Base-by-base conservation (phyloP, 2,113 vertebrate genomes). In the Siphamia tubifer region DNA sequence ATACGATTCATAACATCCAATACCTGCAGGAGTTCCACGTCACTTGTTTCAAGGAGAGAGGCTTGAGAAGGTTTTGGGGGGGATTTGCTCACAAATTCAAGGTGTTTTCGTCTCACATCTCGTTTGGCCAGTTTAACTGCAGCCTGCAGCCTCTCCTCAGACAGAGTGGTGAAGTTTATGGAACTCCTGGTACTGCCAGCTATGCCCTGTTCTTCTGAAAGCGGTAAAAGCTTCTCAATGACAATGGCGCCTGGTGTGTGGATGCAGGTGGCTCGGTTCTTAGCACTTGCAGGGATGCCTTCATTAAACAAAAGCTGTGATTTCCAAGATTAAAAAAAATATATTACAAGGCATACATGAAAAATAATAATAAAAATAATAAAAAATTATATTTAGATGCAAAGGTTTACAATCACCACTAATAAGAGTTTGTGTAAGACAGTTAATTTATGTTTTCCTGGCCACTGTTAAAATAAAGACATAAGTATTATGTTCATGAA, bases 291-390 rank as follows among this genome's bases (percentile, higher is more conserved):
- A 42, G 94, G 90, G 44, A 92, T 54, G 15, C 82, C 90, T 74
- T 87, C 90, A 47, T 94, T 96, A 78, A 98, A 98, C 78, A 92
- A 92, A 16, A 99, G 91, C 95, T 99, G 89, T 48, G 79, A 25
- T 2, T 17, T 38, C 13, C 1, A 62, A 70, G 8, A 55, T 0
- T 48, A 0, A 0, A 49, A 8, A 64, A 2, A 27, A 7, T 58
- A 3, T n/a, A 34, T 34, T 10, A 34, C 31, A 5, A 32, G 4
- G 3, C 3, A 12, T 12, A 34, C 31, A 34, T n/a, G n/a, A n/a
- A n/a, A n/a, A n/a, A n/a, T n/a, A n/a, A n/a, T n/a, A n/a, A n/a
- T n/a, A n/a, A 2, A 30, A 30, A 30, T n/a, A n/a, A n/a, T n/a
- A n/a, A n/a, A n/a, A n/a, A n/a, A n/a, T n/a, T n/a, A n/a, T n/a